Base-by-base conservation (phyloP, 2,888 invertebrate genomes). In the Cylindroiulus punctatus region DNA sequence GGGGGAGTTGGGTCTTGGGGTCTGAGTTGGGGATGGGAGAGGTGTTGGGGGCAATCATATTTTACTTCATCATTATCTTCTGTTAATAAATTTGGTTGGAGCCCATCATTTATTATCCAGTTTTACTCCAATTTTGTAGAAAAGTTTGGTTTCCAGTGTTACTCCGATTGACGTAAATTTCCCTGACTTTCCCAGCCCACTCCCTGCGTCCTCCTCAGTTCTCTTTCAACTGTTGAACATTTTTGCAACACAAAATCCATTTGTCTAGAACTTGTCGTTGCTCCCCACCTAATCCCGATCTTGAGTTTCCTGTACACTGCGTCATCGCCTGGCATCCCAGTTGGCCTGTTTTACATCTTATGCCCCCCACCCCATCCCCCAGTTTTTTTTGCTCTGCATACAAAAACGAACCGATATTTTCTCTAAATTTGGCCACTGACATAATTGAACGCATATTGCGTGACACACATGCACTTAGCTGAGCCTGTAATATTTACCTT, bases 391-490 rank as follows among this genome's bases (percentile, higher is more conserved):
- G 30, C 14, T 81, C 30, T 30, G 1, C 19, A 81, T 81, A 81
- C 81, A 81, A n/a, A n/a, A 81, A 12, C 30, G 81, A 81, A 81
- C 30, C 14, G 81, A 81, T 81, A 81, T 81, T 81, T 81, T 81
- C 81, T 81, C 81, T 81, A 81, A 81, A 81, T 81, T 81, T 81
- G 81, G 81, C 81, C 81, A 81, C 81, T 30, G 30, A 81, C 81
- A 81, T 52, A 81, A 32, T 81, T 81, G 30, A 36, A 81, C 81
- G 17, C 36, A 81, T 81, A 81, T 81, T 81, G 36, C 81, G 7
- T 52, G 52, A 52, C 81, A 76, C 76, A 1, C n/a, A n/a, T n/a
- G n/a, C n/a, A n/a, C n/a, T n/a, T 3, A 81, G 30, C 30, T 30
- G 81, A 81, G 81, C 36, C 26, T 81, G 52, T 52, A 52, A 52